phyloP scores from a whole-genome alignment of 1,140 invertebrate genomes.

The Patella vulgata region DNA sequence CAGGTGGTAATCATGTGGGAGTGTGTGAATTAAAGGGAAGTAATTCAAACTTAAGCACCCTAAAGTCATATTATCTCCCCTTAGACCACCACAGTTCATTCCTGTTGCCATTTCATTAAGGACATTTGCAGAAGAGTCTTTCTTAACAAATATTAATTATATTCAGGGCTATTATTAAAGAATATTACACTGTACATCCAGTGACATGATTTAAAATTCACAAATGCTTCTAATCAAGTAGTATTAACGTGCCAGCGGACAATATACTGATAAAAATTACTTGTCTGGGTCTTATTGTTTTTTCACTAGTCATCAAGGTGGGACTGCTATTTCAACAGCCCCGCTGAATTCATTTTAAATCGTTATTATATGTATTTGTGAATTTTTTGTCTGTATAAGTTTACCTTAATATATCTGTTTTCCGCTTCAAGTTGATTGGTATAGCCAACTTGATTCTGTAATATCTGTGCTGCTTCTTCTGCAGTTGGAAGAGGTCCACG shows the following conservation, averaged over 20 bases:
- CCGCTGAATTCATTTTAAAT: background rate
- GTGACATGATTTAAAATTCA: background rate
- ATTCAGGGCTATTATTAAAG: too few relatives aligned
- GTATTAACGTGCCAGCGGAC: background rate
- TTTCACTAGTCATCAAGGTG: too few relatives aligned
- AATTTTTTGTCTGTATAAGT: background rate
- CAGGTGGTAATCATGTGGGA: background rate
- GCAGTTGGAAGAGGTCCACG: constrained; percentile 15
- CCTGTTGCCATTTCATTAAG: too few relatives aligned
- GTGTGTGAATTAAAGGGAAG: too few relatives aligned
- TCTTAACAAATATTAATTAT: too few relatives aligned
- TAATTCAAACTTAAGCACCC: too few relatives aligned
- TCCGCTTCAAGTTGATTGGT: constrained; percentile 48
- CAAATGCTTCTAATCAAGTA: background rate
- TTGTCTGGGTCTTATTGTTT: too few relatives aligned
- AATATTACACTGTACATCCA: too few relatives aligned
- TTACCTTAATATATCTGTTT: constrained; percentile 50
- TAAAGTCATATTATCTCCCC: too few relatives aligned
- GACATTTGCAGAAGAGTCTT: too few relatives aligned
- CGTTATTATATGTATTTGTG: background rate
- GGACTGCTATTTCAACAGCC: background rate
- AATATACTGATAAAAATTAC: background rate
- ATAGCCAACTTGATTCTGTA: constrained; percentile 41
- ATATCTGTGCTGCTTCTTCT: constrained; percentile 41
- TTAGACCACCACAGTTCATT: too few relatives aligned